phyloP scores from a whole-genome alignment of 2,113 vertebrate genomes.

The Oreochromis spilurus region DNA sequence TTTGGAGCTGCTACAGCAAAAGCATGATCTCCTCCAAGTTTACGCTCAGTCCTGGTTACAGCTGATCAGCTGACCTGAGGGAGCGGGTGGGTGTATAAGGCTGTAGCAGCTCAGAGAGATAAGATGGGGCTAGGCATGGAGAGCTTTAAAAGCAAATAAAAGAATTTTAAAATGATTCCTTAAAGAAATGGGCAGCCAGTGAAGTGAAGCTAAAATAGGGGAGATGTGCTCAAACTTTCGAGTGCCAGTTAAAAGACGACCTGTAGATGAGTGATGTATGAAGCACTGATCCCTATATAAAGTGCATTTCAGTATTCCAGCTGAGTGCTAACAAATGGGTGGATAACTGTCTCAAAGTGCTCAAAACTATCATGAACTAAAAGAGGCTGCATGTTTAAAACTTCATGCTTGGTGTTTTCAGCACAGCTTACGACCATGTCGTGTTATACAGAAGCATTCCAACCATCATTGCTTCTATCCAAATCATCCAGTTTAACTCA shows the following conservation, averaged over 20 bases:
- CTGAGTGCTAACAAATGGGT: background rate
- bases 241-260: background rate
- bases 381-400: background rate
- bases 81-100: background rate
- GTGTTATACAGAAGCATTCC: background rate
- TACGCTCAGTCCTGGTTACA: background rate
- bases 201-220: background rate
- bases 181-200: background rate
- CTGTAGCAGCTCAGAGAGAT: background rate
- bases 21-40: background rate
- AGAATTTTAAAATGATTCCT: background rate
- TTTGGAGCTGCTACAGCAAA: background rate
- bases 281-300: background rate
- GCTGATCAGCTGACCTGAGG: background rate
- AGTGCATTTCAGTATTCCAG: background rate
- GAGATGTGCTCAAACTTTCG: background rate
- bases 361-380: background rate
- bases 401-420: background rate
- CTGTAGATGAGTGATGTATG: background rate
- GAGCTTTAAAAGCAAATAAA: background rate
- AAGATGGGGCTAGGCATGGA: background rate
- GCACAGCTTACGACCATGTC: background rate
- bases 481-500: background rate
- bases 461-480: background rate
- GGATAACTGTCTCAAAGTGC: background rate